Evolutionary conservation across 2,797 vertebrate species (phyloP), one percentile per base, ranked within the genome.

Genomic region (Periophthalmus magnuspinnatus): DNA sequence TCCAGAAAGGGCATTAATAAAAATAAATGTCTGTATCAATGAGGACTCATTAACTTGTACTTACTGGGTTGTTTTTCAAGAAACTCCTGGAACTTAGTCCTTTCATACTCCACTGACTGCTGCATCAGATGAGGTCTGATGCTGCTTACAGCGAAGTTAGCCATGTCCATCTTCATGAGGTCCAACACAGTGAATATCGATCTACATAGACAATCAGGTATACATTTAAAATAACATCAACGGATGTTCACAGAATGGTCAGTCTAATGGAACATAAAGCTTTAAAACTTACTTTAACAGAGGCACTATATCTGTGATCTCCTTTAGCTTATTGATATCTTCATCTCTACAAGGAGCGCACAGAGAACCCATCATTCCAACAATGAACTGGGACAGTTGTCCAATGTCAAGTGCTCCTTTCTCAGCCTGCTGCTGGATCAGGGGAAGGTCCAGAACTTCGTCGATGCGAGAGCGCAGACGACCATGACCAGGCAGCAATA

Each of bases 121-220:
- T 98, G 95, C 94, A 98, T 94, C 84, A 99, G 91, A 83, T 97
- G 97, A 33, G 98, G 97, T 75, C 96, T 92, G 81, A 99, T 93
- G 90, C 96, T 97, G 81, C 84, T 96, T 82, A 99, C 82, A 56
- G 97, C 93, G 83, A 99, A 98, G 91, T 99, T 99, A 14, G 95
- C 97, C 96, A 98, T 97, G 90, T 99, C 98, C 69, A 98, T 86
- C 91, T 98, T 99, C 98, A 99, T 99, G 74, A 97, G 89, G 91
- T 98, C 96, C 91, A 99, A 87, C 50, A 96, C 94, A 54, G 94
- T 94, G 88, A 99, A 99, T 81, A 98, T 98, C 2, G 93, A 67
- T 67, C 50, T 55, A 36, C 21, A 56, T 52, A 34, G 1, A 3
- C 6, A n/a, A 65, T 28, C 28, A 28, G 28, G 28, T 28, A 28